Evolutionary conservation across 1,140 invertebrate species (phyloP).

Genomic region (Leptopilina boulardi): DNA sequence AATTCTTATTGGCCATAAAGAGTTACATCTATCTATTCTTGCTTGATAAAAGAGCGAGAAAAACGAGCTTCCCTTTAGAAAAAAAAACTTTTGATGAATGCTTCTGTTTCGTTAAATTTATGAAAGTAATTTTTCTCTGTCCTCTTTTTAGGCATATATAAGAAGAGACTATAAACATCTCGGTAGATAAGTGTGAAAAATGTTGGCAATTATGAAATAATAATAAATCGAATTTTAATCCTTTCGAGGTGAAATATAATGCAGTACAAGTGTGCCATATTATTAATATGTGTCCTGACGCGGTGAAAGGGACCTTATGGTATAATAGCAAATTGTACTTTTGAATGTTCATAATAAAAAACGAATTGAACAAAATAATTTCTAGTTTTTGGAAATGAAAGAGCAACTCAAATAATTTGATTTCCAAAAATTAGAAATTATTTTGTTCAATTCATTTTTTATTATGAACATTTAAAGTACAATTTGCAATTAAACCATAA

Average conservation of each 20-base stretch:
- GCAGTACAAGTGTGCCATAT: neutral
- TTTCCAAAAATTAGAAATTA: too few relatives aligned
- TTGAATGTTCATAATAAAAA: too few relatives aligned
- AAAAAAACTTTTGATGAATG: slow-evolving; percentile 6
- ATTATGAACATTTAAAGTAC: too few relatives aligned
- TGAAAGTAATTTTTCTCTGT: slow-evolving; percentile 19
- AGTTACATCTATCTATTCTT: neutral
- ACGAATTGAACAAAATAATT: too few relatives aligned
- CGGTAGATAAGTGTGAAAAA: neutral
- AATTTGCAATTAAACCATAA: too few relatives aligned
- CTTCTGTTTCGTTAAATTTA: slow-evolving; percentile 12
- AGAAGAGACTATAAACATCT: neutral
- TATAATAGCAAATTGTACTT: too few relatives aligned
- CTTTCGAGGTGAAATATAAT: neutral
- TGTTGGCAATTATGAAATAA: neutral
- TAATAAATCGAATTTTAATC: neutral
- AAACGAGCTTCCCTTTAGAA: neutral
- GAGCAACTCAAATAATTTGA: too few relatives aligned
- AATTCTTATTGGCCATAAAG: slow-evolving; percentile 9
- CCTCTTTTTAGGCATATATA: neutral
- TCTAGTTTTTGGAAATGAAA: too few relatives aligned
- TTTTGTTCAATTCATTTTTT: too few relatives aligned
- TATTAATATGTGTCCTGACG: too few relatives aligned
- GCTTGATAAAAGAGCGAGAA: neutral
- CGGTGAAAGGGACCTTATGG: too few relatives aligned